Base-by-base conservation (phyloP, 2,113 vertebrate species). In the Trematomus loennbergii region DNA sequence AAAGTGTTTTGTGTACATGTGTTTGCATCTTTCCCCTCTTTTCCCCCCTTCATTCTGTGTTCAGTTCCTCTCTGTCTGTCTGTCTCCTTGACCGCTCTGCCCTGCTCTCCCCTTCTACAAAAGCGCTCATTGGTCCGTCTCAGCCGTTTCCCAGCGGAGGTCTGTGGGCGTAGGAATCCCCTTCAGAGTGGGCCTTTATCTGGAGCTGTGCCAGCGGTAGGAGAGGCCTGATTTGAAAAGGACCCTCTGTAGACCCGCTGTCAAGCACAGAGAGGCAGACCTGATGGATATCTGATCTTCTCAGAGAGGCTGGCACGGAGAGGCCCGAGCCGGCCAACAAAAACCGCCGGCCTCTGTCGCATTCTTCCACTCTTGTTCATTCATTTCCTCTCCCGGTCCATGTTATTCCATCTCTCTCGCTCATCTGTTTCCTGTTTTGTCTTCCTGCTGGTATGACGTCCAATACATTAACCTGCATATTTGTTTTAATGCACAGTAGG, bases 201-300 rank as follows among this genome's bases (percentile, higher is more conserved):
- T 90, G 92, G 87, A 87, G 67, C 69, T 3, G 69, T 67, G 87
- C 87, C 88, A 91, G 76, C 43, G 0, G 65, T 59, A 61, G 72
- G 72, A 84, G 86, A 82, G 81, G 81, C 67, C 67, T 67, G 75
- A 71, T 86, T 77, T 75, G 15, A 83, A 89, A 82, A 65, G 77
- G 78, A 57, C 73, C 79, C 91, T 90, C 88, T 88, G 77, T 91
- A 77, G 87, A 90, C 72, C 75, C 20, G 33, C 85, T 90, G 88
- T 92, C 86, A 88, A 45, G 66, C 87, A 53, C 81, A 70, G 75
- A 81, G 91, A 65, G 80, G 60, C 84, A 65, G 75, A 73, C 72
- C 83, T 92, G 88, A 93, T 91, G 88, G 87, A 91, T 88, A 91
- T 89, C 89, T 79, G 83, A 81, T 84, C 82, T 66, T 65, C 78